phyloP scores from a whole-genome alignment of 1,140 invertebrate species.

The Aphis craccivora region DNA sequence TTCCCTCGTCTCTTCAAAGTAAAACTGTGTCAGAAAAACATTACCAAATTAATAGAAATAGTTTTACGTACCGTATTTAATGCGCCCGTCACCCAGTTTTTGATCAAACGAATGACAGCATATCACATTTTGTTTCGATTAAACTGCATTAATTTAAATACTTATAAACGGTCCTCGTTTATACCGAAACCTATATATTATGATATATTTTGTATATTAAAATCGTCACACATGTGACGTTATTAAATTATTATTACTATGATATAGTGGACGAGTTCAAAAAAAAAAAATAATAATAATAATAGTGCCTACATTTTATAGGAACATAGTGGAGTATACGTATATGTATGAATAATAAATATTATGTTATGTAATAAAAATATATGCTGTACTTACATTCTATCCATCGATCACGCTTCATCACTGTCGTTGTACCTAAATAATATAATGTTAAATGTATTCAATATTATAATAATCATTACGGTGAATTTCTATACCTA shows the following conservation, averaged over 20 bases:
- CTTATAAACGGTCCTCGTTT: neutral
- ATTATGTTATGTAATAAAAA: neutral
- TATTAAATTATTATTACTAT: neutral
- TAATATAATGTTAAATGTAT: neutral
- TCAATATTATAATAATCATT: neutral
- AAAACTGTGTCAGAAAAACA: conserved; percentile 41
- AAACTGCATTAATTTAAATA: conserved; percentile 4
- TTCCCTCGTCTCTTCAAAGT: conserved; percentile 2
- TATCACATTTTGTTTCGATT: neutral
- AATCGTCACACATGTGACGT: neutral
- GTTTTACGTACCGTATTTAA: neutral
- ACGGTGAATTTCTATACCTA: neutral
- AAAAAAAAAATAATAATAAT: neutral
- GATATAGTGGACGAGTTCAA: neutral
- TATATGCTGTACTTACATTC: neutral
- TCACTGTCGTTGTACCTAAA: neutral
- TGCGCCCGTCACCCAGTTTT: conserved; percentile 29
- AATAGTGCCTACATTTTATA: neutral
- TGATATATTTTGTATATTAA: conserved; percentile 13
- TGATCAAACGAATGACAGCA: conserved; percentile 14
- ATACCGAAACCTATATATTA: neutral
- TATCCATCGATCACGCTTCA: neutral
- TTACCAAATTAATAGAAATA: conserved; percentile 36
- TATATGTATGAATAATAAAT: neutral
- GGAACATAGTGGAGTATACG: neutral